phyloP scores from a whole-genome alignment of 2,113 vertebrate genomes.

The Channa argus region DNA sequence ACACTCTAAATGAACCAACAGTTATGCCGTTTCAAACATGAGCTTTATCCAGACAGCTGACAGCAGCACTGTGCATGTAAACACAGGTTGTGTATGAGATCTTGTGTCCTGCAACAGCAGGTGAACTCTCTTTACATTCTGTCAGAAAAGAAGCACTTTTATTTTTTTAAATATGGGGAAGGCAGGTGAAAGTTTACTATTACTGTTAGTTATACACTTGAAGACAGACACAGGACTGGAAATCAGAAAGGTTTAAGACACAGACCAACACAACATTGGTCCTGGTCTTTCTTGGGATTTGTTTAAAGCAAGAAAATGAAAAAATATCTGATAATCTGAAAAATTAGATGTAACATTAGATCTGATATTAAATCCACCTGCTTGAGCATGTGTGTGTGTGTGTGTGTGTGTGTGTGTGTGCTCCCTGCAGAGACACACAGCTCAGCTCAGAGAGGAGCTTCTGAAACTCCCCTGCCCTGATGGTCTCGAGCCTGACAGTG shows the following conservation, averaged over 20 bases:
- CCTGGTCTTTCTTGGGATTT: no score
- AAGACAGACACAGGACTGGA: no score
- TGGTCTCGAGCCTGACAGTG: slow-evolving; percentile 90
- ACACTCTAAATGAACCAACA: no score
- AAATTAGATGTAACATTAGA: not conserved
- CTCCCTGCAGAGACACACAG: slow-evolving; percentile 91
- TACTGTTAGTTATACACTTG: no score
- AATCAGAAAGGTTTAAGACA: no score
- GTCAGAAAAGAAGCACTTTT: no score
- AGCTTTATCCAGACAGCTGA: not conserved
- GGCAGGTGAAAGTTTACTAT: no score
- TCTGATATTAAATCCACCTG: no score
- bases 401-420: slow-evolving; percentile 2
- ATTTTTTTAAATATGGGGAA: no score
- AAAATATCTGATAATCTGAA: not conserved
- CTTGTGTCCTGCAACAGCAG: not conserved
- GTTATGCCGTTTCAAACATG: no score
- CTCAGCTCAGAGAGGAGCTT: slow-evolving; percentile 95
- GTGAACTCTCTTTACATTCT: no score
- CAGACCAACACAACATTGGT: no score
- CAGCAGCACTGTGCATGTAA: not conserved
- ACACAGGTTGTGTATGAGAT: not conserved
- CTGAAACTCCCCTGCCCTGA: slow-evolving; percentile 96
- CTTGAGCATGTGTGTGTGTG: not conserved
- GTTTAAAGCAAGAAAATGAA: not conserved